Percentiles rank a stretch among this genome's conserved stretches.
Conservation (phyloP, 2,797 vertebrate species). For the Rhynchonycteris naso region DNA sequence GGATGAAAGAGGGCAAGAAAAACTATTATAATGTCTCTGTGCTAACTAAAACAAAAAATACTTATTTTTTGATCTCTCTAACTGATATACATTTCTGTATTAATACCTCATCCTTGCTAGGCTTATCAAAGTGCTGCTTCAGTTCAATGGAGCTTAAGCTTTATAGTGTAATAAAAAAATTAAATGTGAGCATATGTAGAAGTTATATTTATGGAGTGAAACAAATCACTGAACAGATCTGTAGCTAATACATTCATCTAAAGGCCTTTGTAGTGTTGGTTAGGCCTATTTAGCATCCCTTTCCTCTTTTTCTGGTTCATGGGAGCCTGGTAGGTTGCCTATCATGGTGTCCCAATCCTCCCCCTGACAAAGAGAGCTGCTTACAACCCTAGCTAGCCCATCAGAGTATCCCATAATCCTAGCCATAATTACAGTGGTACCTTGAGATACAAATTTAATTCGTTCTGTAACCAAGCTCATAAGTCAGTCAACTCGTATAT, state of each 20-base stretch:
- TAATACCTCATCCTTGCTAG: neutral
- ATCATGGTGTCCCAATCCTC: neutral
- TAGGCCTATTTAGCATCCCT: neutral
- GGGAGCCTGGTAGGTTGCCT: neutral
- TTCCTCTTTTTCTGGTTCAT: neutral
- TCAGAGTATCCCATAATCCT: neutral
- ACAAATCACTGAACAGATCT: neutral
- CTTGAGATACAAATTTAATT: too few species aligned
- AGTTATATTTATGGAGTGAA: neutral
- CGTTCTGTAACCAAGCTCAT: too few species aligned
- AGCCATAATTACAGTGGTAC: neutral
- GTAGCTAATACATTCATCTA: neutral
- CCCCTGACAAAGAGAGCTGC: neutral
- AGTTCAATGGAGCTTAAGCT: neutral
- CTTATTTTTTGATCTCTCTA: neutral
- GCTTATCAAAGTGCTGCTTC: neutral
- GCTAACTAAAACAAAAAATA: constrained; percentile 47
- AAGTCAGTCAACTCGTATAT: too few species aligned
- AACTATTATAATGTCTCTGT: constrained; percentile 18
- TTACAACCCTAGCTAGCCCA: neutral
- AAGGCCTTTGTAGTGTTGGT: neutral
- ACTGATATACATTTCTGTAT: neutral
- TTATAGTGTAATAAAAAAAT: constrained; percentile 29
- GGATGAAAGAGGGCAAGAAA: constrained; percentile 18
- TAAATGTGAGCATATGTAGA: neutral